A percentile compares a stretch with the other conserved stretches of the same genome.
phyloP scores from a whole-genome alignment of 2,113 vertebrate genomes.

The Heliornis fulica region DNA sequence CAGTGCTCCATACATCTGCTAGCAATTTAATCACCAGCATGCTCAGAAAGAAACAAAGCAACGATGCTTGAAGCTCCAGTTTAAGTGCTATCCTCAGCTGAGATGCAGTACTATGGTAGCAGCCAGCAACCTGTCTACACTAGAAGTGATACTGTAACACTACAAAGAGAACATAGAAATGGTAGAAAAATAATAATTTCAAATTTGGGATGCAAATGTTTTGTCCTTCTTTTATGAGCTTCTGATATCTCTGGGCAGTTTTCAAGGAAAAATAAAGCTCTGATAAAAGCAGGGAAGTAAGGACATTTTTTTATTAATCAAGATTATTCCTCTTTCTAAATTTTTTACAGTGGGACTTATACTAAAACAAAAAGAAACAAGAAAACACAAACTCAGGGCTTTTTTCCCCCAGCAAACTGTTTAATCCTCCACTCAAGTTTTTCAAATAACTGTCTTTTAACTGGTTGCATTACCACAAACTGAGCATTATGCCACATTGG shows the following conservation, averaged over 20 bases:
- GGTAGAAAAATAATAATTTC: background rate
- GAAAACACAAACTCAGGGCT: background rate
- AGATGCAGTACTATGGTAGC: background rate
- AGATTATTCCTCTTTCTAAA: background rate
- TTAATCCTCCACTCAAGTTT: background rate
- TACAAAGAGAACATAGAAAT: background rate
- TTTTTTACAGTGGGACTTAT: background rate
- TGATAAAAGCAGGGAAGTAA: background rate
- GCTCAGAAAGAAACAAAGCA: slow-evolving; percentile 4
- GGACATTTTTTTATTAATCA: background rate
- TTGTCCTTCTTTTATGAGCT: background rate
- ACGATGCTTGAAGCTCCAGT: background rate
- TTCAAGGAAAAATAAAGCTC: background rate
- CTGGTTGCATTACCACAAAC: background rate
- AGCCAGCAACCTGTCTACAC: slow-evolving; percentile 32
- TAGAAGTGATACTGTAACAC: background rate
- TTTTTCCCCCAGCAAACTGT: background rate
- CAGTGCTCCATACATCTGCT: slow-evolving; percentile 27
- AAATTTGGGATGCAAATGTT: background rate
- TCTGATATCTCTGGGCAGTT: background rate
- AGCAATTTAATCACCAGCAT: slow-evolving; percentile 13
- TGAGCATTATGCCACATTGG: background rate
- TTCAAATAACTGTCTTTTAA: background rate
- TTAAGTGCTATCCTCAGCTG: slow-evolving; percentile 14
- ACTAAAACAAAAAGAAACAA: background rate